Conservation (phyloP, 2,113 vertebrate genomes). For the Mohoua ochrocephala region DNA sequence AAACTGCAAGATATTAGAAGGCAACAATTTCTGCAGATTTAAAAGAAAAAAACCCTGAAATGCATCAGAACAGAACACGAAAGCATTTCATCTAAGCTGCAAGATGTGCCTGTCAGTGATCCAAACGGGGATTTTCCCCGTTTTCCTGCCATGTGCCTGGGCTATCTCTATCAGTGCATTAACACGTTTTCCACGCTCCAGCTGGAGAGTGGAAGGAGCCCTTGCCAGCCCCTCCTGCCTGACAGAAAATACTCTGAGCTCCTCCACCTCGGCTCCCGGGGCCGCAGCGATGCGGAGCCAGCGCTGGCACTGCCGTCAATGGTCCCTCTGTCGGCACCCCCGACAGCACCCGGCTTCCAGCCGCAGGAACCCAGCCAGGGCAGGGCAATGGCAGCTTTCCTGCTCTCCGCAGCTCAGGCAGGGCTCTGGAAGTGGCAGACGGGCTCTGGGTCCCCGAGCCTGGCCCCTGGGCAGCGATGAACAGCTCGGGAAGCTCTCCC, state of each 20-base stretch:
- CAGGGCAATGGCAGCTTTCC: background rate
- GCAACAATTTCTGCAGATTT: background rate
- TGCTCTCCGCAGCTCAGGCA: background rate
- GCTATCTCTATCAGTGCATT: accelerated
- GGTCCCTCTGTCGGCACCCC: background rate
- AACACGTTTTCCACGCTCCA: background rate
- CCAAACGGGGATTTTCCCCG: accelerated
- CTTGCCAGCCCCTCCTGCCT: background rate
- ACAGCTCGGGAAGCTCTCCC: background rate
- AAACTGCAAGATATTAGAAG: background rate
- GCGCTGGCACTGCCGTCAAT: background rate
- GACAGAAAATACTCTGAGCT: background rate
- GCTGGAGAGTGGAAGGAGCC: background rate
- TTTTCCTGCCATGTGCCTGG: background rate
- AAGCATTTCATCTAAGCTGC: background rate
- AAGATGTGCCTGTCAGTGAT: background rate
- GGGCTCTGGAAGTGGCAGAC: background rate
- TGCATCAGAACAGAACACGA: background rate
- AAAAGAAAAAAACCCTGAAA: background rate
- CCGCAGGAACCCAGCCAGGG: accelerated
- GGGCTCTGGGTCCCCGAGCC: background rate
- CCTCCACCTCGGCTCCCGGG: background rate
- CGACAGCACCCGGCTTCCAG: background rate
- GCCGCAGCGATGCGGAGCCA: background rate
- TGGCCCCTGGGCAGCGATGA: background rate